These are phyloP conservation scores for Neoascia interrupta DNA, from an alignment of 2,888 invertebrate species.

Conservation along the genomic window DNA sequence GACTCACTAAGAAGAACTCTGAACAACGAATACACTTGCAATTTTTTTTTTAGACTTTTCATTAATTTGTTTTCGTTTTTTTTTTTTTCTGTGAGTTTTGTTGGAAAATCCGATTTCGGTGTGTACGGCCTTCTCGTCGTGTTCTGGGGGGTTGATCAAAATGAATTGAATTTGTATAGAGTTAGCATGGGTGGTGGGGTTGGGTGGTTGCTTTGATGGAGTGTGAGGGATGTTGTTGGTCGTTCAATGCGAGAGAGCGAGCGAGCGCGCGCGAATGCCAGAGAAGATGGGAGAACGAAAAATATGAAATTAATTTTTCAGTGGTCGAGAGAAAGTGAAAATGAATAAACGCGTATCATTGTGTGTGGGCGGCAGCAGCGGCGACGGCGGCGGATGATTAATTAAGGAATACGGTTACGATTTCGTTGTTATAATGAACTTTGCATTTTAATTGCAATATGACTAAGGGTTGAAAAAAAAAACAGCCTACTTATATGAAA, in stretches of 20 bases:
- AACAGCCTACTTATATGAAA: too few species aligned
- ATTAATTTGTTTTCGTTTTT: constrained; percentile 62
- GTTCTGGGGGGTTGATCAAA: constrained; percentile 71
- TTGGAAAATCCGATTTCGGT: constrained; percentile 70
- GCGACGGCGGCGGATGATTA: constrained; percentile 38
- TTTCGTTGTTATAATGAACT: constrained; percentile 26
- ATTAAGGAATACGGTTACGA: constrained; percentile 49
- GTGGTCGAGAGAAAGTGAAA: constrained; percentile 70
- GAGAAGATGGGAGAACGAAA: constrained; percentile 60
- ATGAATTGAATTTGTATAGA: constrained; percentile 64
- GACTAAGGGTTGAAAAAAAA: constrained; percentile 46
- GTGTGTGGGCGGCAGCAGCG: constrained; percentile 59
- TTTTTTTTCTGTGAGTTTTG: constrained; percentile 37
- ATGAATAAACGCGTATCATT: constrained; percentile 67
- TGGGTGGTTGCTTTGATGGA: background rate
- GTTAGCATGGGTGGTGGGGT: constrained; percentile 4
- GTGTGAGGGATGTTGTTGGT: constrained; percentile 8
- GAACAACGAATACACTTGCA: constrained; percentile 59
- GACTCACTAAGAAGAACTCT: constrained; percentile 18
- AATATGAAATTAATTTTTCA: constrained; percentile 73
- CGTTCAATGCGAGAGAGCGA: constrained; percentile 41
- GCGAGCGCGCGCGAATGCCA: constrained; percentile 47
- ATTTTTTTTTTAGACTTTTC: constrained; percentile 65
- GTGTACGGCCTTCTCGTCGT: constrained; percentile 69
- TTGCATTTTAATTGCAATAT: constrained; percentile 43